Base-by-base conservation (phyloP, 2,888 invertebrate species). In the Autographa gamma region DNA sequence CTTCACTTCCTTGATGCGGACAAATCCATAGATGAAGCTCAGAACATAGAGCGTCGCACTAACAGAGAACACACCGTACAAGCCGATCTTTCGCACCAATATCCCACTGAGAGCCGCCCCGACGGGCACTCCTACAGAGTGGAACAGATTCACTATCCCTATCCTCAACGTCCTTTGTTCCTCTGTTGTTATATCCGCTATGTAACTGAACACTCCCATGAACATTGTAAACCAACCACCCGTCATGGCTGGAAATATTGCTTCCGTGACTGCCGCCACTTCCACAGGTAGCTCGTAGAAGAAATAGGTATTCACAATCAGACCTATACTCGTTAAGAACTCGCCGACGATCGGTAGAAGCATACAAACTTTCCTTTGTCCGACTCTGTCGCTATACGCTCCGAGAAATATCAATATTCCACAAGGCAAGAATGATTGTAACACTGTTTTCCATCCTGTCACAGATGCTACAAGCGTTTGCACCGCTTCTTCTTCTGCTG, bases 141-240 rank as follows among this genome's bases (percentile, higher is more conserved):
- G 97, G 91, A 98, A 98, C 9, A 98, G 96, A 93, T 99, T 99
- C 77, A 98, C 97, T 65, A 98, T 97, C 34, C 98, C 98, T 84
- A 99, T 98, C 76, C 98, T 94, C 61, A 98, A 95, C 31, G 98
- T 98, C 82, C 98, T 96, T 83, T 97, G 97, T 90, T 98, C 97
- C 77, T 98, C 97, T 3, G 97, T 97, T 4, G 98, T 98, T 18
- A 98, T 97, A 88, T 98, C 98, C 2, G 97, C 98, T 72, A 99
- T 97, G 89, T 98, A 98, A 92, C 98, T 98, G 93, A 98, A 98
- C 79, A 98, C 97, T 25, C 98, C 98, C 98, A 98, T 98, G 84
- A 98, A 97, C 98, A 98, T 98, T 41, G 98, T 98, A 89, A 98
- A 98, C 98, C 98, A 98, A 11, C 98, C 98, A 13, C 98, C 97